These are phyloP conservation scores for Siniperca chuatsi DNA, from an alignment of 2,113 vertebrate genomes.

Conservation along the genomic window DNA sequence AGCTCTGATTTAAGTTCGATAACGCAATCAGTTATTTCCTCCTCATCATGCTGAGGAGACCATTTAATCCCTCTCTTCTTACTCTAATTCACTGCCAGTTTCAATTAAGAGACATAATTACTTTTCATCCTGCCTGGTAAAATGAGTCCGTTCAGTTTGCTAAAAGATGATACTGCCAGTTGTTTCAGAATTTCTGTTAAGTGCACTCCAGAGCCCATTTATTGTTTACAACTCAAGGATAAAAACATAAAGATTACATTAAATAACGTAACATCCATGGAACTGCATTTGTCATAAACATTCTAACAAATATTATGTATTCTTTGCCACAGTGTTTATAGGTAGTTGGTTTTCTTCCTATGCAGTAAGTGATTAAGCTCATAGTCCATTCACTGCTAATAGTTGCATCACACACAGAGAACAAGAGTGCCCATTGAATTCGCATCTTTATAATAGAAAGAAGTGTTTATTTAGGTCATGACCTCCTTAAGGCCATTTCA, in stretches of 20 bases:
- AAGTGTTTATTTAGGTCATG: not conserved
- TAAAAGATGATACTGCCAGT: conserved; percentile 74
- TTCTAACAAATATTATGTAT: not conserved
- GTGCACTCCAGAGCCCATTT: conserved; percentile 33
- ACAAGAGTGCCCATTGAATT: not conserved
- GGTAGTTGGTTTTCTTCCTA: not conserved
- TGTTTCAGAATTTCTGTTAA: conserved; percentile 65
- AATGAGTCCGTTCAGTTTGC: conserved; percentile 65
- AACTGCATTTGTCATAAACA: conserved; percentile 27
- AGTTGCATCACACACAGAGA: not conserved
- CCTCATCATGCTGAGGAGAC: conserved; percentile 53
- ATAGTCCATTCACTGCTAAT: not conserved
- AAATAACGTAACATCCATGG: conserved; percentile 9
- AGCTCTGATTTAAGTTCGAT: conserved; percentile 50
- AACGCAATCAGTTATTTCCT: conserved; percentile 58
- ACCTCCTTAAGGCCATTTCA: conserved; percentile 3
- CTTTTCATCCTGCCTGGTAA: conserved; percentile 67
- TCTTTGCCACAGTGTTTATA: conserved; percentile 1
- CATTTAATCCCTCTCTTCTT: conserved; percentile 36
- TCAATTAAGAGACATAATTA: conserved; percentile 78
- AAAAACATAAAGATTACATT: conserved; percentile 42
- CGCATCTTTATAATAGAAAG: not conserved
- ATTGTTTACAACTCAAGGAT: conserved; percentile 42
- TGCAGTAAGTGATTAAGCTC: not conserved
- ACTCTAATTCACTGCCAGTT: conserved; percentile 69